phyloP scores from a whole-genome alignment of 1,140 invertebrate species.

The Drosophila malerkotliana region DNA sequence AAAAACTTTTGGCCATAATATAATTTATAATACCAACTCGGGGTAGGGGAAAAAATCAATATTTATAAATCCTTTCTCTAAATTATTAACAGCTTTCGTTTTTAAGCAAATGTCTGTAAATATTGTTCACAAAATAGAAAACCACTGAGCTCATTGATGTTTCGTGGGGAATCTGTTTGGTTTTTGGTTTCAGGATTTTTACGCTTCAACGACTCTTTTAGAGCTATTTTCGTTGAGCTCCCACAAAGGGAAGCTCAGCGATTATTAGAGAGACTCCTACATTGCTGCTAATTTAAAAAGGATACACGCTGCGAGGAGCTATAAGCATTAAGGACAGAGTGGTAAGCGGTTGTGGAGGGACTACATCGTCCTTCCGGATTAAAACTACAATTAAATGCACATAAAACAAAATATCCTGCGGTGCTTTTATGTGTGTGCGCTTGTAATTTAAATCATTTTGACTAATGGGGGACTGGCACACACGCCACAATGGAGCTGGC shows the following conservation, averaged over 20 bases:
- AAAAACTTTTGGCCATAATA: neutral
- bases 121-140: neutral
- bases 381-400: conserved; percentile 82
- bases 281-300: conserved; percentile 55
- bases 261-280: conserved; percentile 53
- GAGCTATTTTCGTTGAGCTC: conserved; percentile 4
- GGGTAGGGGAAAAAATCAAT: too few species aligned
- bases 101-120: neutral
- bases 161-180: neutral
- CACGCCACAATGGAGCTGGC: conserved; percentile 59
- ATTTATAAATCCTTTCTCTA: too few species aligned
- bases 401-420: conserved; percentile 82
- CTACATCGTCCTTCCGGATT: conserved; percentile 47
- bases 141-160: conserved; percentile 29
- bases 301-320: conserved; percentile 17
- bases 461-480: conserved; percentile 64
- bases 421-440: conserved; percentile 74
- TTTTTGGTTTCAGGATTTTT: conserved; percentile 5
- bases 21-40: neutral
- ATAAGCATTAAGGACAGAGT: neutral
- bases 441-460: conserved; percentile 79
- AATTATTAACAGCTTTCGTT: neutral
- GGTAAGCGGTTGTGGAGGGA: neutral
- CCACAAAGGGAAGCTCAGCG: conserved; percentile 11
- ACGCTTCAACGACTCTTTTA: conserved; percentile 43